These are phyloP conservation scores for Drosophila anomalata DNA, from an alignment of 2,888 invertebrate species.

Conservation along the genomic window DNA sequence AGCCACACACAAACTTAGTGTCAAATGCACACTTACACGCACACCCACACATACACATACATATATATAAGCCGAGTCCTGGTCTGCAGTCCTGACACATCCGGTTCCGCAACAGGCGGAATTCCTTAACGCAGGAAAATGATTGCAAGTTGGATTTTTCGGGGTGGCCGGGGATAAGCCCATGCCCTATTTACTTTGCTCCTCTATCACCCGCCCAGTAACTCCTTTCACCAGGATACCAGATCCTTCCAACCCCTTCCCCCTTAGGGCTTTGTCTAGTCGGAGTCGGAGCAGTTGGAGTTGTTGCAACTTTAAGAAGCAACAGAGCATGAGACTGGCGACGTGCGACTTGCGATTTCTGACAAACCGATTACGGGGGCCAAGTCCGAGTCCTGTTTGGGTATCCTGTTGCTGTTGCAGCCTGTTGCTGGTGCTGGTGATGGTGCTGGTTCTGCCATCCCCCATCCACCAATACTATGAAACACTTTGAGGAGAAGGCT, in stretches of 20 bases:
- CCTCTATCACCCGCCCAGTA: background rate
- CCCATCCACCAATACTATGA: conserved; percentile 5
- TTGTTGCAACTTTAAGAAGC: conserved; percentile 1
- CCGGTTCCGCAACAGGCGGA: conserved; percentile 66
- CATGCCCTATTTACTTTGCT: conserved; percentile 2
- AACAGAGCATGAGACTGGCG: conserved; percentile 9
- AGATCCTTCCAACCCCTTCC: background rate
- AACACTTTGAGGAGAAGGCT: background rate
- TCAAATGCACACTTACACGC: background rate
- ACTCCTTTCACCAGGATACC: background rate
- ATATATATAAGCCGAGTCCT: background rate
- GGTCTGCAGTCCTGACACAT: conserved; percentile 46
- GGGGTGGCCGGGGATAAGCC: conserved; percentile 5
- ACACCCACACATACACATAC: background rate
- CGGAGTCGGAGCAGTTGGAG: background rate
- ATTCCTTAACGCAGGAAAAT: conserved; percentile 32
- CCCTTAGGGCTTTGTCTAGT: background rate
- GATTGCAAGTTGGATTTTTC: conserved; percentile 20
- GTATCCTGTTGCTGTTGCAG: conserved; percentile 65
- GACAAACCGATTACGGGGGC: conserved; percentile 38
- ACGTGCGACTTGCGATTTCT: conserved; percentile 26
- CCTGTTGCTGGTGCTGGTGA: conserved; percentile 4
- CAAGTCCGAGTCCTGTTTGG: conserved; percentile 8
- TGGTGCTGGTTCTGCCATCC: conserved; percentile 29
- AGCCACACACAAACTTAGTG: conserved; percentile 31